Base-by-base conservation (phyloP, 1,140 invertebrate species). In the Idris sp. region DNA sequence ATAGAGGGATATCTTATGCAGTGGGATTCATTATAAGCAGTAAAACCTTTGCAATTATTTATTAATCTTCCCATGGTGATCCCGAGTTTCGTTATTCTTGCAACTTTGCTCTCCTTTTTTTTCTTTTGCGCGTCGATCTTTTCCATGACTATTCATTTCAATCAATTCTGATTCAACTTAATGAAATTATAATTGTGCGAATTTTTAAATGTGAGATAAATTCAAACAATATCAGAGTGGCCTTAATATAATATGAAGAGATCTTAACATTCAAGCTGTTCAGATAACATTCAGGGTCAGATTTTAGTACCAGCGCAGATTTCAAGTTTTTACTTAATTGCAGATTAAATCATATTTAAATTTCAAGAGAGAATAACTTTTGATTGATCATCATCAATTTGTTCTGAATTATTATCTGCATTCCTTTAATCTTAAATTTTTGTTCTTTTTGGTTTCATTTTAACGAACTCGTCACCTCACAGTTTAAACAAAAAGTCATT, bases 41-140 rank as follows among this genome's bases (percentile, higher is more conserved):
- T 31, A 44, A 59, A 75, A 78, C 68, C 68, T 65, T 69, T 72
- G 46, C 38, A 62, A 67, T 76, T 78, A 67, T 73, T 72, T 61
- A 62, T 67, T 76, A 65, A 67, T 76, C 59, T 74, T 78, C 76
- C 64, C 76, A 78, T 64, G 61, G 30, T 41, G 1, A 61, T 61
- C 46, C 26, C 8, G 36, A 4, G 28, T 35, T 30, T 33, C 28
- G 33, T 69, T 54, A 36, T 41, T 6, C 6, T 43, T n/a, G 25
- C 8, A 30, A n/a, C n/a, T n/a, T n/a, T n/a, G n/a, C n/a, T n/a
- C n/a, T n/a, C n/a, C n/a, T n/a, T 59, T 35, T 44, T 51, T 19
- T 41, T 2, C 13, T 46, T 35, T 30, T 16, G 6, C 18, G 15
- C 62, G 8, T 64, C 59, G 59, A 65, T 59, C 44, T 25, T 44